These are phyloP conservation scores for Lagopus leucura DNA, from an alignment of 2,113 vertebrate species.

Conservation along the genomic window DNA sequence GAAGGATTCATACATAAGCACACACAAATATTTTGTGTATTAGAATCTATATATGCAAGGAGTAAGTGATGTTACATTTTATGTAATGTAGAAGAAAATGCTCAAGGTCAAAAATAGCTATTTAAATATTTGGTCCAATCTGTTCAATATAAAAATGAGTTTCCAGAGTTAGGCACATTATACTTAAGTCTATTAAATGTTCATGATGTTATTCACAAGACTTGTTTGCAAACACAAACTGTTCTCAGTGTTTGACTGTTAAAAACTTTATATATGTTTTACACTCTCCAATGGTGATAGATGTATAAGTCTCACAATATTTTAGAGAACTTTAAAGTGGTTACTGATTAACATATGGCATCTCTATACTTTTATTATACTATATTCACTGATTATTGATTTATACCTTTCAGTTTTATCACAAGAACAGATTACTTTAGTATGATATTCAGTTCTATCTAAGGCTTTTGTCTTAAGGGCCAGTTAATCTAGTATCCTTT, in stretches of 20 bases:
- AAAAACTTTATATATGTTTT: background rate
- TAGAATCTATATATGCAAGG: rapidly evolving
- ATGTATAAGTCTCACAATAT: background rate
- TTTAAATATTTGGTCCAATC: background rate
- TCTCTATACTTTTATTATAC: background rate
- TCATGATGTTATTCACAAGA: background rate
- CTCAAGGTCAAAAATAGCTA: background rate
- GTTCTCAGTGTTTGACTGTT: background rate
- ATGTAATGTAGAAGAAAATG: background rate
- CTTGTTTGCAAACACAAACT: background rate
- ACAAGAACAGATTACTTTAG: slow-evolving; percentile 30
- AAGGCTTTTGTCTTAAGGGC: slow-evolving; percentile 57
- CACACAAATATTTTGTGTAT: background rate
- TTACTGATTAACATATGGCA: slow-evolving; percentile 5
- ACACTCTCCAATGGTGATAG: background rate
- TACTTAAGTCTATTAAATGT: background rate
- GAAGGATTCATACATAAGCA: too few species aligned
- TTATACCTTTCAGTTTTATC: slow-evolving; percentile 2
- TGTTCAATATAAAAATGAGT: background rate
- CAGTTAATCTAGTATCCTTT: slow-evolving; percentile 73
- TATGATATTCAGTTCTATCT: slow-evolving; percentile 42
- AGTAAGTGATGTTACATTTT: background rate
- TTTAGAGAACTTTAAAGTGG: slow-evolving; percentile 28
- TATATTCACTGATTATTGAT: background rate
- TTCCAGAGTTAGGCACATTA: background rate